phyloP scores from a whole-genome alignment of 1,140 invertebrate species.

The Dryas iulia region DNA sequence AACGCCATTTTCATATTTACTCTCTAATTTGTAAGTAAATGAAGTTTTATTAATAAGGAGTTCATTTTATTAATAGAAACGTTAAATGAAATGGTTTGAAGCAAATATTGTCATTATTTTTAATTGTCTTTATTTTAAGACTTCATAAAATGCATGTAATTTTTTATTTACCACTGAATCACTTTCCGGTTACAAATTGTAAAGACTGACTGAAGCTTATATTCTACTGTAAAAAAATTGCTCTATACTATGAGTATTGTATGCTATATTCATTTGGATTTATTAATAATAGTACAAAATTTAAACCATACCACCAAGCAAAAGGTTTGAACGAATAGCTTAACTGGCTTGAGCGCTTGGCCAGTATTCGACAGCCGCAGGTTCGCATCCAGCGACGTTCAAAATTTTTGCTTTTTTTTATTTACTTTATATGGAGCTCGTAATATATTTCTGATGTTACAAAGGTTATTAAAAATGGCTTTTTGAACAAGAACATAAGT shows the following conservation, averaged over 20 bases:
- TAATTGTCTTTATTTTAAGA: not conserved
- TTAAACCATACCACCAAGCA: too few relatives aligned
- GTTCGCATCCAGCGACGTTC: too few relatives aligned
- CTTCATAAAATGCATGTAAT: too few relatives aligned
- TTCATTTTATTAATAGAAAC: not conserved
- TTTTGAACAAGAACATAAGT: too few relatives aligned
- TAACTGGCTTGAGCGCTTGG: too few relatives aligned
- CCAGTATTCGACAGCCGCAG: too few relatives aligned
- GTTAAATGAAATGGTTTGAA: not conserved
- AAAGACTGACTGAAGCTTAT: not conserved
- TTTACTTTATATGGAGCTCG: too few relatives aligned
- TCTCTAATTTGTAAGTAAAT: too few relatives aligned
- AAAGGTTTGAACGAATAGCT: too few relatives aligned
- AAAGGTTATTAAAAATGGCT: too few relatives aligned
- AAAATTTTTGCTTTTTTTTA: too few relatives aligned
- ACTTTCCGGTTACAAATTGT: not conserved
- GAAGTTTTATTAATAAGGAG: not conserved
- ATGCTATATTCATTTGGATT: not conserved
- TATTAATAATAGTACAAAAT: not conserved
- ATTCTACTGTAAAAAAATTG: not conserved
- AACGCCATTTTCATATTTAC: not conserved
- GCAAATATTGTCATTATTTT: not conserved
- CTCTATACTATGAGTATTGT: not conserved
- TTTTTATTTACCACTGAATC: not conserved
- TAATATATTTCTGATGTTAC: too few relatives aligned